These are phyloP conservation scores for Argyresthia albistria DNA, from an alignment of 2,888 invertebrate genomes.

Conservation along the genomic window DNA sequence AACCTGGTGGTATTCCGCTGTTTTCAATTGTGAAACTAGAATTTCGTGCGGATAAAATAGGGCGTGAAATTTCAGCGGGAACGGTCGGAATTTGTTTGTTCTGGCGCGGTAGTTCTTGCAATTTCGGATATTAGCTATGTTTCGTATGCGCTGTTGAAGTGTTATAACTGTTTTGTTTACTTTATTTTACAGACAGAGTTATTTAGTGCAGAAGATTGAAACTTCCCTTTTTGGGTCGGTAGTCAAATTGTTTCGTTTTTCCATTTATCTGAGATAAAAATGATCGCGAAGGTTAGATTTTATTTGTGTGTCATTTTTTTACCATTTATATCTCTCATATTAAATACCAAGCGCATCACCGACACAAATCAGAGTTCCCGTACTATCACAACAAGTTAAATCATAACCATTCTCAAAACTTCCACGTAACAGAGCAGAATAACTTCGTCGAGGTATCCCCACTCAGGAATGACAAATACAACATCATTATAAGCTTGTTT, in stretches of 20 bases:
- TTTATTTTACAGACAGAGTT: no score
- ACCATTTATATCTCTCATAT: no score
- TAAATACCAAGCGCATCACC: no score
- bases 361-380: no score
- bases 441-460: not conserved
- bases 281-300: no score
- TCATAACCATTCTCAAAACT: not conserved
- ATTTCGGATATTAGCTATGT: slow-evolving; percentile 4
- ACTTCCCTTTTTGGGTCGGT: no score
- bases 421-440: not conserved
- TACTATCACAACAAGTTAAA: no score
- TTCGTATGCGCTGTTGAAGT: not conserved
- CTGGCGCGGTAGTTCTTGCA: slow-evolving; percentile 13
- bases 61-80: slow-evolving; percentile 60
- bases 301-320: no score
- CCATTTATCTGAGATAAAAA: no score
- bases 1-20: slow-evolving; percentile 36
- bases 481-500: slow-evolving; percentile 13
- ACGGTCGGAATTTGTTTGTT: slow-evolving; percentile 55
- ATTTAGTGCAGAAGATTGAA: no score
- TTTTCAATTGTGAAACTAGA: slow-evolving; percentile 48
- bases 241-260: no score
- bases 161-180: no score
- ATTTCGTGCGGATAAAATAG: slow-evolving; percentile 59
- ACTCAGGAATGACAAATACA: slow-evolving; percentile 18